phyloP scores from a whole-genome alignment of 2,113 vertebrate genomes.

The Crotalus tigris region DNA sequence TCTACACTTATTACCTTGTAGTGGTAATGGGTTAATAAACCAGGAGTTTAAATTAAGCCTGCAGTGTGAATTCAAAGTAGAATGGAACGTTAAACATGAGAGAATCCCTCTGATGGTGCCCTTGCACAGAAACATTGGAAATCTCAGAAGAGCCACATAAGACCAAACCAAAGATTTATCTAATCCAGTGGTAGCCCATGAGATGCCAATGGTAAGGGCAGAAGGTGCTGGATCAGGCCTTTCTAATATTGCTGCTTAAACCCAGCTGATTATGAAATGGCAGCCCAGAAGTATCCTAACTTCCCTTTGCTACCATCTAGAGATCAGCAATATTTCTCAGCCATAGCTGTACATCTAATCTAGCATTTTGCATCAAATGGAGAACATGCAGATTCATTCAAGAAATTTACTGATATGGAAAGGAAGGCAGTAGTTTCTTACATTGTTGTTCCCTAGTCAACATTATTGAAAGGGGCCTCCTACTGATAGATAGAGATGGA shows the following conservation, averaged over 20 bases:
- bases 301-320: not conserved
- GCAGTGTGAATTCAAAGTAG: not conserved
- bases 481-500: not conserved
- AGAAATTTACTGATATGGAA: not conserved
- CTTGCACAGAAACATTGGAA: not conserved
- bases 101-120: not conserved
- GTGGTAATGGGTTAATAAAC: not conserved
- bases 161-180: not conserved
- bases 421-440: not conserved
- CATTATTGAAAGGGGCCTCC: not conserved
- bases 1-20: not conserved
- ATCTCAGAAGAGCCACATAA: not conserved
- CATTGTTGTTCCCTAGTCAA: not conserved
- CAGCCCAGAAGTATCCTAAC: not conserved
- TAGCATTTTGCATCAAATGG: not conserved
- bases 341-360: not conserved
- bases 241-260: not conserved
- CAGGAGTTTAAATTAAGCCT: not conserved
- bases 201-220: not conserved
- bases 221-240: not conserved
- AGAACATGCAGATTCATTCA: not conserved
- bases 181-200: not conserved
- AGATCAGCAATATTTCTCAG: not conserved
- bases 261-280: not conserved
- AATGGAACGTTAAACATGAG: not conserved